A percentile compares a stretch with the other conserved stretches of the same genome.
phyloP scores from a whole-genome alignment of 2,888 invertebrate species.

The Temnothorax rugatulus region DNA sequence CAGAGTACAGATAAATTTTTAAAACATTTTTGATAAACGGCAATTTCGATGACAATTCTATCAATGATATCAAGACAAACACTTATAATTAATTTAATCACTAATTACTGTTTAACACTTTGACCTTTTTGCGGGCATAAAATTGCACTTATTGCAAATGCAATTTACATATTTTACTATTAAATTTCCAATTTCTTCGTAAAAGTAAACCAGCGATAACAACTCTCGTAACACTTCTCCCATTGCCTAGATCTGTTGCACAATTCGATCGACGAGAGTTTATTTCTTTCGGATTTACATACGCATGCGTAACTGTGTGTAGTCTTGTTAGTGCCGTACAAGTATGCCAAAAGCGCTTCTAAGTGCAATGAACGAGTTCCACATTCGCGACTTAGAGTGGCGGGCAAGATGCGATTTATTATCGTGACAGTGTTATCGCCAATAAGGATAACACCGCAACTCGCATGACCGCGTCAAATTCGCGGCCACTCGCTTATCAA shows the following conservation, averaged over 20 bases:
- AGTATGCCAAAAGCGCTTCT: background rate
- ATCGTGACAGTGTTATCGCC: background rate
- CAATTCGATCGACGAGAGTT: background rate
- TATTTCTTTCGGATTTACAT: background rate
- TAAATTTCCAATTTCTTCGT: background rate
- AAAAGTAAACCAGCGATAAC: background rate
- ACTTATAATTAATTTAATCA: background rate
- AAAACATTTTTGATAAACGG: background rate
- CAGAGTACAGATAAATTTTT: background rate
- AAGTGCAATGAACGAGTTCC: background rate
- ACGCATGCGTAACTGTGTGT: background rate
- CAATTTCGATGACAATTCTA: background rate
- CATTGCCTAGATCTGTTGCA: conserved; percentile 21
- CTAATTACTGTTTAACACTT: background rate
- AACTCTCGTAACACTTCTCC: conserved; percentile 14
- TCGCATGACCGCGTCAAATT: conserved; percentile 19
- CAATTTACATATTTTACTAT: background rate
- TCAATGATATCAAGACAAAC: background rate
- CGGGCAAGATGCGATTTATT: background rate
- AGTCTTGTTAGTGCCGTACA: background rate
- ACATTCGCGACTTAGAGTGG: background rate
- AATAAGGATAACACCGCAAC: conserved; percentile 8
- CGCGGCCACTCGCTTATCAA: conserved; percentile 23
- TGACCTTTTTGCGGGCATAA: background rate
- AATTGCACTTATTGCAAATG: background rate